A percentile compares a stretch with the other conserved stretches of the same genome.
phyloP scores from a whole-genome alignment of 1,140 invertebrate genomes.

The Nasonia giraulti region DNA sequence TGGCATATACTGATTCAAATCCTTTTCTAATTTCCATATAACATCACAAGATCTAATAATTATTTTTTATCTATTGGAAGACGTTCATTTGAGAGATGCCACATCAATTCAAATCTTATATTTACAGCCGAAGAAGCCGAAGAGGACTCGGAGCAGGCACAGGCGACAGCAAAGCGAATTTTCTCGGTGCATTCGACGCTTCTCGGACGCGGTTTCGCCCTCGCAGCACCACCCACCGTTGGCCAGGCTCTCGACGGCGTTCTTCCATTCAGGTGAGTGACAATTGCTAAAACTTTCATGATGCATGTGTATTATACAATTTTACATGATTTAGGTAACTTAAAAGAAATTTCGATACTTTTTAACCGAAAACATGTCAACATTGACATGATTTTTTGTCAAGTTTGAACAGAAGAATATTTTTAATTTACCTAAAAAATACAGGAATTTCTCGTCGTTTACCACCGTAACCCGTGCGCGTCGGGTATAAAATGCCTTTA shows the following conservation, averaged over 20 bases:
- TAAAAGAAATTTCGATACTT: not conserved
- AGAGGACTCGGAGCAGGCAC: conserved; percentile 82
- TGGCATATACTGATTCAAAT: not conserved
- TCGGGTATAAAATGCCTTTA: too few species aligned
- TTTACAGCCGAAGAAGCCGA: conserved; percentile 83
- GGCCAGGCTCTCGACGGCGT: conserved; percentile 93
- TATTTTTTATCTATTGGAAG: not conserved
- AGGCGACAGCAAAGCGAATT: conserved; percentile 83
- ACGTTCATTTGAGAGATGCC: too few species aligned
- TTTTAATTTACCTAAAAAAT: not conserved
- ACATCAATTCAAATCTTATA: conserved; percentile 27
- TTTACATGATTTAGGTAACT: not conserved
- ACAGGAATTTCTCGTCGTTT: not conserved
- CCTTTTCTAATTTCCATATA: not conserved
- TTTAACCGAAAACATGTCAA: not conserved
- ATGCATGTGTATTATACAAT: not conserved
- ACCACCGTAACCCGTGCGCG: not conserved
- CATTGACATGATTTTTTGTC: too few species aligned
- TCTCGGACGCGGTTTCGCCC: conserved; percentile 92
- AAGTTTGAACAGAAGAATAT: not conserved
- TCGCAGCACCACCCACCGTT: conserved; percentile 89
- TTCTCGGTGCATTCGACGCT: conserved; percentile 84
- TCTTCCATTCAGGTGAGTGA: conserved; percentile 87
- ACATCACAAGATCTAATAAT: not conserved
- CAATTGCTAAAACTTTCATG: not conserved